Conservation (phyloP, 2,113 vertebrate genomes). For the Ictidomys tridecemlineatus region DNA sequence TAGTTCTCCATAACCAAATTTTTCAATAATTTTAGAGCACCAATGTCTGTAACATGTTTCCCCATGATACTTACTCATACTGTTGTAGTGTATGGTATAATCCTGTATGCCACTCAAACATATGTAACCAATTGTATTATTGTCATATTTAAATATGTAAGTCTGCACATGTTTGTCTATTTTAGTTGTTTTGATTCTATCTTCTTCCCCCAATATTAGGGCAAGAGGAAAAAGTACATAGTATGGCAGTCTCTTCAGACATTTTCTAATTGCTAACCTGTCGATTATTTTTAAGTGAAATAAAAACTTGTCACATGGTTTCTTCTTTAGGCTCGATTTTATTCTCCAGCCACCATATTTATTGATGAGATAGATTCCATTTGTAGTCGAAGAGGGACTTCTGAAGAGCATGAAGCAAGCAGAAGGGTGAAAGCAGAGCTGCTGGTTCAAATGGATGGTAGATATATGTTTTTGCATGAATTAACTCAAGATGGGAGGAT, state of each 20-base stretch:
- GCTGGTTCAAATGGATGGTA: conserved; percentile 99
- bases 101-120: background rate
- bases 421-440: conserved; percentile 97
- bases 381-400: conserved; percentile 97
- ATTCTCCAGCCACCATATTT: conserved; percentile 98
- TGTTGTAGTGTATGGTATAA: background rate
- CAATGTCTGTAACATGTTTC: background rate
- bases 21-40: background rate
- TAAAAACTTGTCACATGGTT: conserved; percentile 51
- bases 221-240: background rate
- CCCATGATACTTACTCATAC: background rate
- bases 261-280: background rate
- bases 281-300: background rate
- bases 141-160: background rate
- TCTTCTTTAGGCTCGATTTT: conserved; percentile 94
- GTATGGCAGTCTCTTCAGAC: background rate
- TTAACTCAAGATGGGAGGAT: background rate
- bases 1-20: background rate
- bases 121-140: background rate
- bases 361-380: conserved; percentile 99
- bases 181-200: background rate
- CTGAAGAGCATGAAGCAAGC: conserved; percentile 98
- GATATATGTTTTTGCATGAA: background rate
- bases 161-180: background rate
- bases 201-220: background rate